phyloP scores from a whole-genome alignment of 2,888 invertebrate genomes.

The Pegoplata infirma region DNA sequence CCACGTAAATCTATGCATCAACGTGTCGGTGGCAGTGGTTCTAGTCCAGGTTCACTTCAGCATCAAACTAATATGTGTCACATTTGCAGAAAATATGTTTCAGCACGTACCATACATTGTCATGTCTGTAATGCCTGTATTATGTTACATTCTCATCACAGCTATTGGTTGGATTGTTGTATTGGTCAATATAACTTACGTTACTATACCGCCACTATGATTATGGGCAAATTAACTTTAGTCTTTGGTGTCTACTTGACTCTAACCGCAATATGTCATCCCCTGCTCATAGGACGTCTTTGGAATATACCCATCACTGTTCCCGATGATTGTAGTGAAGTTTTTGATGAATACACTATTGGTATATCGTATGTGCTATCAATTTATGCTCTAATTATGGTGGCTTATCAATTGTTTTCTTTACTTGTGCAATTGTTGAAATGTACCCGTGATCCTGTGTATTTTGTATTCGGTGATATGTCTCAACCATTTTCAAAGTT shows the following conservation, averaged over 20 bases:
- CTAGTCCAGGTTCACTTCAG: too few species aligned
- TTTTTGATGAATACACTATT: conserved; percentile 83
- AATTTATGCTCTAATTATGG: conserved; percentile 42
- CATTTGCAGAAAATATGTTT: conserved; percentile 81
- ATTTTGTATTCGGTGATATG: conserved; percentile 52
- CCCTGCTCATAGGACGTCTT: conserved; percentile 79
- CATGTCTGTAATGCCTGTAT: conserved; percentile 90
- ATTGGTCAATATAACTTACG: conserved; percentile 88
- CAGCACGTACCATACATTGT: conserved; percentile 88
- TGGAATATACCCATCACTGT: conserved; percentile 81
- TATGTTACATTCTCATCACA: conserved; percentile 87
- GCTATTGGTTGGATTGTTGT: conserved; percentile 92
- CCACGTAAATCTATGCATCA: conserved; percentile 56
- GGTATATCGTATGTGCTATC: conserved; percentile 50
- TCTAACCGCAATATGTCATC: conserved; percentile 90
- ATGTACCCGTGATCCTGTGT: conserved; percentile 44
- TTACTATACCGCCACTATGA: conserved; percentile 85
- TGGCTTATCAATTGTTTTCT: conserved; percentile 39
- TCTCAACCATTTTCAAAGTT: conserved; percentile 57
- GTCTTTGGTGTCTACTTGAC: conserved; percentile 88
- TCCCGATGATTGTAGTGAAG: conserved; percentile 91
- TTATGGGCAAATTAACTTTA: conserved; percentile 83
- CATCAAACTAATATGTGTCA: conserved; percentile 79
- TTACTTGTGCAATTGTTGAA: conserved; percentile 48
- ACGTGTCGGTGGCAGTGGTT: conserved; percentile 67